Percentiles rank a stretch among this genome's conserved stretches.
phyloP scores from a whole-genome alignment of 2,888 invertebrate species.

The Danaus chrysippus region DNA sequence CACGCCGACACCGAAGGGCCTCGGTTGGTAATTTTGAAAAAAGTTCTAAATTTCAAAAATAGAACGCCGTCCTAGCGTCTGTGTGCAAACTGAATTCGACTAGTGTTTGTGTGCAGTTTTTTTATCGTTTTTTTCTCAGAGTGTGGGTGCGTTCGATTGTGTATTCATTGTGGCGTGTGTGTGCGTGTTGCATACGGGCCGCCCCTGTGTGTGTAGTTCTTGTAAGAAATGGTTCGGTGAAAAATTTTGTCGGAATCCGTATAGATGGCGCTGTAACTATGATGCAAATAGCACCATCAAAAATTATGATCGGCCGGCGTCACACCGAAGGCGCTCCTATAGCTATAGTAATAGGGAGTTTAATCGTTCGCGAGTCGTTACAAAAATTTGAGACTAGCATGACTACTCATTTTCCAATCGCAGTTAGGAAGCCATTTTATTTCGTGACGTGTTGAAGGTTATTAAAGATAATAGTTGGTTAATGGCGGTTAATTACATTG shows the following conservation, averaged over 20 bases:
- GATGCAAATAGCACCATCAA: conserved; percentile 57
- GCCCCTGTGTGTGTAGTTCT: conserved; percentile 61
- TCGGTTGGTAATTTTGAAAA: neutral
- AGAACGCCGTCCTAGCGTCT: conserved; percentile 35
- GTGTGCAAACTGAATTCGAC: conserved; percentile 41
- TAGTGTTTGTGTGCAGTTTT: conserved; percentile 63
- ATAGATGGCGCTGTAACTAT: conserved; percentile 72
- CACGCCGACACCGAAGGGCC: conserved; percentile 16
- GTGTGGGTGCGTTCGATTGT: conserved; percentile 78
- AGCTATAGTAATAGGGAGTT: conserved; percentile 30
- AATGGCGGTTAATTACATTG: conserved; percentile 27
- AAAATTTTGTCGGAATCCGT: conserved; percentile 71
- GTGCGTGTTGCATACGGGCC: conserved; percentile 44
- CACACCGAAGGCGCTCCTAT: conserved; percentile 16
- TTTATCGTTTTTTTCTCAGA: conserved; percentile 76
- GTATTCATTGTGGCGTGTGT: conserved; percentile 37
- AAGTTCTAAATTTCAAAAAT: conserved; percentile 38
- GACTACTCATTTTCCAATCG: conserved; percentile 32
- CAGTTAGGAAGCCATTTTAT: conserved; percentile 33
- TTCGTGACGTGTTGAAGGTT: conserved; percentile 32
- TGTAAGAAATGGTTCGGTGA: conserved; percentile 77
- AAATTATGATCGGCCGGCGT: conserved; percentile 48
- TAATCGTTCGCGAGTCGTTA: conserved; percentile 32
- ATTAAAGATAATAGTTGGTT: conserved; percentile 32
- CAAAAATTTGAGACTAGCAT: conserved; percentile 29